Base-by-base conservation (phyloP, 2,113 vertebrate species). In the Dromaius novaehollandiae region DNA sequence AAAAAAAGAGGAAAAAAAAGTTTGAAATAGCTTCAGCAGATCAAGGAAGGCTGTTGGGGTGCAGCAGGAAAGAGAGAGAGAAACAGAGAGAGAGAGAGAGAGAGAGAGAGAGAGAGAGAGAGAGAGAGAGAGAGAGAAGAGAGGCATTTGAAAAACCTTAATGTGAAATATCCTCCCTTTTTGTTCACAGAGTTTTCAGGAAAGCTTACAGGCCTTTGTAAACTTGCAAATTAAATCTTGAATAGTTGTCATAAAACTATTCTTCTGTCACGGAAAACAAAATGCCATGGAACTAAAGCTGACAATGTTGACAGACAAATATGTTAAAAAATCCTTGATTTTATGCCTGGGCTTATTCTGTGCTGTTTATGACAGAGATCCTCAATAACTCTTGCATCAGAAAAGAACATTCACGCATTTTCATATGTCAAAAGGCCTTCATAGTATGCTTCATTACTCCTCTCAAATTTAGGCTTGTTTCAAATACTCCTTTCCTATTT, bases 391-490 rank as follows among this genome's bases (percentile, higher is more conserved):
- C 94, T 79, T 40, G 16, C 82, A 97, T 91, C 79, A 97, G 82
- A 97, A 97, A 97, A 97, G 89, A 94, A 96, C 91, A 96, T 84
- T 87, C 66, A 77, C 42, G 63, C 69, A 63, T 97, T 96, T 97
- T 60, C 66, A 85, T 77, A 73, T 81, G 88, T 90, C 95, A 95
- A 96, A 96, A 91, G 84, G 70, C 95, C 95, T 75, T 80, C 28
- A 38, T 73, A 48, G 65, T 56, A 71, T 30, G 15, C 83, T 81
- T 87, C 5, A 24, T 30, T 65, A 82, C 40, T 82, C 89, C 66
- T 50, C 73, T 65, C 64, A 44, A 22, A 8, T 8, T 86, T 64
- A 14, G 5, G 44, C 40, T 83, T 60, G 50, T 77, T 80, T 48
- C n/a, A 89, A 89, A n/a, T 15, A 76, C 60, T 75, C 76, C 11